phyloP scores from a whole-genome alignment of 2,113 vertebrate species.

The Sminthopsis crassicaudata region DNA sequence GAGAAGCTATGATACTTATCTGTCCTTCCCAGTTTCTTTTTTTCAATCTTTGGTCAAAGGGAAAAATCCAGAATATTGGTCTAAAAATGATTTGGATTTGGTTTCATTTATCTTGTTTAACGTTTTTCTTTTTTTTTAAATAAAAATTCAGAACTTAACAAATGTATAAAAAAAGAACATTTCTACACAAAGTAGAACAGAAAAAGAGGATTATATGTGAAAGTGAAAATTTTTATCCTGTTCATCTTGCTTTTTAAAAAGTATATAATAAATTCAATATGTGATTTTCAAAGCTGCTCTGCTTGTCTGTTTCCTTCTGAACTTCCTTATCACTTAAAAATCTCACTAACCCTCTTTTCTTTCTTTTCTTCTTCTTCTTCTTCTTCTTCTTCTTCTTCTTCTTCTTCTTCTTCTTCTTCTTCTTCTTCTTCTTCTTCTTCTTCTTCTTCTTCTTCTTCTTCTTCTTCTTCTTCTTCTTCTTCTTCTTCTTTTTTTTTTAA shows the following conservation, averaged over 20 bases:
- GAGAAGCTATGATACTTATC: not conserved
- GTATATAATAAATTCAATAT: constrained; percentile 2
- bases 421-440: not conserved
- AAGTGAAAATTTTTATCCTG: not conserved
- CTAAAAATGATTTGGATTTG: not conserved
- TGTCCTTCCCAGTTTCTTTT: not conserved
- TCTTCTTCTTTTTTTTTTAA: not conserved
- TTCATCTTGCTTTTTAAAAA: not conserved
- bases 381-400: not conserved
- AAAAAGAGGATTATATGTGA: not conserved
- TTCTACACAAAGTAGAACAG: not conserved
- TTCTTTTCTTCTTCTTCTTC: not conserved
- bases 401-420: not conserved
- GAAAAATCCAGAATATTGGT: not conserved
- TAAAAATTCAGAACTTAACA: not conserved
- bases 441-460: not conserved
- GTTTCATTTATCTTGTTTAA: not conserved
- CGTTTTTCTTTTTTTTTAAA: not conserved
- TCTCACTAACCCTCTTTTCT: not conserved
- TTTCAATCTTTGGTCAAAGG: not conserved
- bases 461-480: not conserved
- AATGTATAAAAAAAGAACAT: not conserved
- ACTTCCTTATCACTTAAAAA: not conserved
- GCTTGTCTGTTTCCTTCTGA: not conserved
- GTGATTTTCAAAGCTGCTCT: not conserved